Conservation (phyloP, 2,113 vertebrate genomes). For the Microtus oregoni region DNA sequence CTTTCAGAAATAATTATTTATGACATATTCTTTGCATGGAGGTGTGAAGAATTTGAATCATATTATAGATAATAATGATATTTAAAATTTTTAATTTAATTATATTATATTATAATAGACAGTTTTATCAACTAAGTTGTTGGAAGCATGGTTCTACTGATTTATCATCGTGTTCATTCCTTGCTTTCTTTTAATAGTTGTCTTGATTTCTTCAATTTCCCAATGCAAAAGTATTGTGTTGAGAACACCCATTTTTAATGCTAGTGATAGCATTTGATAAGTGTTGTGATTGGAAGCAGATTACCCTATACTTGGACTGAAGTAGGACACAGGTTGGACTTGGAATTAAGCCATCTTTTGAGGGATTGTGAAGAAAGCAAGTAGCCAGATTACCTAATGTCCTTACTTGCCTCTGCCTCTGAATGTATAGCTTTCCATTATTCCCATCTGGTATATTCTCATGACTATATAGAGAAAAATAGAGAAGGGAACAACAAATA, state of each 20-base stretch:
- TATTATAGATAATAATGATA: background rate
- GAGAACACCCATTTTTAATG: background rate
- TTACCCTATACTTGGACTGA: background rate
- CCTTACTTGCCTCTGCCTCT: background rate
- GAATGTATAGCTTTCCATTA: slow-evolving; percentile 32
- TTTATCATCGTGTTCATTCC: background rate
- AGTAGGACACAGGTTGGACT: background rate
- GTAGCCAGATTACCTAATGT: background rate
- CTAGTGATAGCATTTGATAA: background rate
- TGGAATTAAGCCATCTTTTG: background rate
- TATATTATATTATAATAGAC: background rate
- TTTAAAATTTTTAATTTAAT: background rate
- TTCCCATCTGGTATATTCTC: background rate
- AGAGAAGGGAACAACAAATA: background rate
- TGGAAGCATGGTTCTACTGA: background rate
- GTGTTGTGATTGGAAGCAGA: slow-evolving; percentile 19
- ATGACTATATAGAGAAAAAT: background rate
- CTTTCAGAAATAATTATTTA: background rate
- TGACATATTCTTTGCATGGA: background rate
- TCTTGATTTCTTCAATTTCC: slow-evolving; percentile 12
- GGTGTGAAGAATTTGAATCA: background rate
- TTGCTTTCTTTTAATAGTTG: background rate
- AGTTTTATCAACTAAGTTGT: background rate
- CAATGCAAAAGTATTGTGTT: background rate
- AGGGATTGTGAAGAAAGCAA: background rate